Evolutionary conservation across 2,888 invertebrate species (phyloP).

Genomic region (Parnassius smintheus): DNA sequence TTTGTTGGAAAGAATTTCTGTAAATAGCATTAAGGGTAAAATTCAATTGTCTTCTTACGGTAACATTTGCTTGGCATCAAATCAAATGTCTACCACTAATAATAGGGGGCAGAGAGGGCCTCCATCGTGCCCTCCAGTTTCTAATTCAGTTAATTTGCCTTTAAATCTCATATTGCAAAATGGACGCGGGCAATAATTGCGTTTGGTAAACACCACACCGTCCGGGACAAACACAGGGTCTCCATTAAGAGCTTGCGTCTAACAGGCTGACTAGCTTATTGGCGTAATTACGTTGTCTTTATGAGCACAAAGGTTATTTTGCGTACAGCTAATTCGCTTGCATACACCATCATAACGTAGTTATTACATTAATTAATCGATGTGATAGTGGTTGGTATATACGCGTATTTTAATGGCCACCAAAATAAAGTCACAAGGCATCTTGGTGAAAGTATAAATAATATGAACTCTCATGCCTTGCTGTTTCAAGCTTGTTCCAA

Average conservation of each 20-base stretch:
- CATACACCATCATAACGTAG: slow-evolving; percentile 28
- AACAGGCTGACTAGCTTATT: slow-evolving; percentile 50
- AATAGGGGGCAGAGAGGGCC: slow-evolving; percentile 45
- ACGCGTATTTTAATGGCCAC: slow-evolving; percentile 2
- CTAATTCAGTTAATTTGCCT: slow-evolving; percentile 78
- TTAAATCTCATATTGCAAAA: slow-evolving; percentile 78
- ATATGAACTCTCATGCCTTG: too few relatives aligned
- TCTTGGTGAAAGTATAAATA: too few relatives aligned
- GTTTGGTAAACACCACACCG: slow-evolving; percentile 66
- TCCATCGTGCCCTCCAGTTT: slow-evolving; percentile 44
- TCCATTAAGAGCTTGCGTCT: slow-evolving; percentile 57
- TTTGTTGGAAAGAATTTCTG: background rate
- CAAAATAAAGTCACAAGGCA: too few relatives aligned
- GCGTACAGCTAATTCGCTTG: slow-evolving; percentile 46
- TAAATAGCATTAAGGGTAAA: background rate
- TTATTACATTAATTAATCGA: slow-evolving; percentile 21
- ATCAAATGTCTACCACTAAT: slow-evolving; percentile 28
- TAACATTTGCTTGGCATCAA: slow-evolving; percentile 24
- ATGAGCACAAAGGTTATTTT: slow-evolving; percentile 56
- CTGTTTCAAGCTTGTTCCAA: too few relatives aligned
- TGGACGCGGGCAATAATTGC: slow-evolving; percentile 73
- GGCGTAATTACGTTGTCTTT: slow-evolving; percentile 62
- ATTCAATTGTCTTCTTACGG: slow-evolving; percentile 17
- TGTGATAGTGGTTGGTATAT: slow-evolving; percentile 14
- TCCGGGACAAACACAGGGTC: slow-evolving; percentile 40